These are phyloP conservation scores for Manis javanica DNA, from an alignment of 2,797 vertebrate species.

Conservation along the genomic window DNA sequence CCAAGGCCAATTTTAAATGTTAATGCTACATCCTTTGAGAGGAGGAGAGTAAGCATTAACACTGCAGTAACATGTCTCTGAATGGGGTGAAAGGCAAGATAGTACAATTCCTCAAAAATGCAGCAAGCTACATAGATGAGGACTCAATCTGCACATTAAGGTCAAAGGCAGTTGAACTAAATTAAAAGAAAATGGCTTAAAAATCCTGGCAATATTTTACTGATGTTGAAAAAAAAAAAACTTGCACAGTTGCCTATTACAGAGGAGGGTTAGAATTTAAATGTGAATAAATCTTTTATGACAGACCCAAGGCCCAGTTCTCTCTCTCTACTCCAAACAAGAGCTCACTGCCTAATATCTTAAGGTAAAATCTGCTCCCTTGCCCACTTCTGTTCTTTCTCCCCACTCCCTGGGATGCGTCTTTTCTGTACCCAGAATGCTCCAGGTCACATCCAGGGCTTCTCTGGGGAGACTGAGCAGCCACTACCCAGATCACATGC, in stretches of 20 bases:
- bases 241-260: not conserved
- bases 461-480: not conserved
- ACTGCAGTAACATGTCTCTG: not conserved
- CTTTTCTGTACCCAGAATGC: not conserved
- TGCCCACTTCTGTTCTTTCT: not conserved
- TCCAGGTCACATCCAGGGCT: not conserved
- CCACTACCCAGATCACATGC: rapidly evolving
- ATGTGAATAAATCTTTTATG: conserved; percentile 18
- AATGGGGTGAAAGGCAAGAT: not conserved
- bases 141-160: not conserved
- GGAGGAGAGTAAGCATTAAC: too few relatives aligned
- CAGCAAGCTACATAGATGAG: not conserved
- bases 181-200: conserved; percentile 16
- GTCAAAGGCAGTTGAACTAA: not conserved
- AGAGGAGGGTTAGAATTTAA: not conserved
- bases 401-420: not conserved
- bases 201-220: not conserved
- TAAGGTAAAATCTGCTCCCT: conserved; percentile 30
- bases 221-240: not conserved
- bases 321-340: not conserved
- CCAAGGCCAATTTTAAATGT: not conserved
- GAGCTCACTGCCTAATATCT: not conserved
- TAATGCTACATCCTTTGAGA: not conserved
- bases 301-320: not conserved
- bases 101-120: not conserved